phyloP scores from a whole-genome alignment of 2,113 vertebrate species.

The rabbit (Oryctolagus cuniculus) region mOryCun1.1 NC_091445.1:40792001-40792500 shows the following conservation, averaged over 20 bases:
- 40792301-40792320: neutral
- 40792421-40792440: no score
- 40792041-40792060: no score
- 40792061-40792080: no score
- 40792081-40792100: no score
- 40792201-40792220: neutral
- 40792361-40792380: neutral
- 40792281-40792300: neutral
- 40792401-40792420: neutral
- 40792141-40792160: neutral
- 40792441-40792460: no score
- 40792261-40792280: neutral
- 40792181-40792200: neutral
- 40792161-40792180: neutral
- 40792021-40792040: no score
- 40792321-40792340: neutral
- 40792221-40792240: neutral
- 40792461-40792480: accelerated
- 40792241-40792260: neutral
- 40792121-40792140: neutral
- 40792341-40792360: neutral
- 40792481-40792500: neutral
- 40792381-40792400: neutral
- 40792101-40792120: no score
- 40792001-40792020: no score